Evolutionary conservation across 2,113 vertebrate species (phyloP).

Genomic region (Serinus canaria): DNA sequence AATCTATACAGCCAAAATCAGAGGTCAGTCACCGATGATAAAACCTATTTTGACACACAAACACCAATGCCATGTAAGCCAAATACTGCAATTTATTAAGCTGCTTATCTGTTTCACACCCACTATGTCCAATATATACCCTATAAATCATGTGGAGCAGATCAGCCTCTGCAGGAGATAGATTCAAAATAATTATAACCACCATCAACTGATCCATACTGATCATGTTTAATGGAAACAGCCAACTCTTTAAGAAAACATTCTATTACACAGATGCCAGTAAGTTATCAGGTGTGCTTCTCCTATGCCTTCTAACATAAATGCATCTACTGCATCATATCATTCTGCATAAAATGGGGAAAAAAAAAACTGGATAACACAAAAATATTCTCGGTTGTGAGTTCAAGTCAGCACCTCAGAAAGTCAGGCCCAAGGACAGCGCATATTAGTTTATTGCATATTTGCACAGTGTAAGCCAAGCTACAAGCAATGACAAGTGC

Average conservation of each 20-base stretch:
- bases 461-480: slow-evolving; percentile 74
- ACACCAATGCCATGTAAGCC: neutral
- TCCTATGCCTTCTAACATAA: slow-evolving; percentile 4
- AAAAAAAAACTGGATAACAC: neutral
- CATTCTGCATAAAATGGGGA: neutral
- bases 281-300: neutral
- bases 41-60: neutral
- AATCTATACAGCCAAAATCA: neutral
- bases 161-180: neutral
- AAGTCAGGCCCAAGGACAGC: slow-evolving; percentile 51
- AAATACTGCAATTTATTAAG: neutral
- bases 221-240: slow-evolving; percentile 13
- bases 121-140: neutral
- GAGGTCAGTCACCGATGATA: neutral
- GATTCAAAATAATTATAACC: neutral
- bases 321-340: neutral
- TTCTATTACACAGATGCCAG: neutral
- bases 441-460: slow-evolving; percentile 51
- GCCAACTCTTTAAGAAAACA: neutral
- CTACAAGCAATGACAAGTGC: slow-evolving; percentile 71
- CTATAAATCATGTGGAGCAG: neutral
- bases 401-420: slow-evolving; percentile 46
- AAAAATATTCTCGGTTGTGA: neutral
- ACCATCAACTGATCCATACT: slow-evolving; percentile 4
- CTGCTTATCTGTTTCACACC: neutral